Base-by-base conservation (phyloP, 2,888 invertebrate genomes). In the Physocephala rufipes region DNA sequence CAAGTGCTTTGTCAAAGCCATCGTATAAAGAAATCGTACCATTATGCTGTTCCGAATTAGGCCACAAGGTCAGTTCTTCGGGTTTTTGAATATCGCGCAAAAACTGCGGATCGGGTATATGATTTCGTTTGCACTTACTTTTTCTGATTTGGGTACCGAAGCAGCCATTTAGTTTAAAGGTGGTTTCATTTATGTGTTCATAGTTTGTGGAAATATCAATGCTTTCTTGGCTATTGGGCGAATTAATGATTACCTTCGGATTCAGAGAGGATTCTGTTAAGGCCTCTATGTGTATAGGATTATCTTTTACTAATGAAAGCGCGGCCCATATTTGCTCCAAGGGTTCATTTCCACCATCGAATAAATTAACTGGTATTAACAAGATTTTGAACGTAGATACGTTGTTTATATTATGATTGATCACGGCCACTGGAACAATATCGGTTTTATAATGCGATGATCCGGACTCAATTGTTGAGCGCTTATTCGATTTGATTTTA, bases 291-390 rank as follows among this genome's bases (percentile, higher is more conserved):
- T 81, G 78, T 1, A 53, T 49, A 1, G 79, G 74, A 64, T 81
- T 79, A 51, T 76, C 74, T 1, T 78, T 76, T 58, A 84, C 63
- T 47, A 80, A 53, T 43, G 80, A 78, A 26, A 84, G 73, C 1
- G 79, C 76, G 2, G 76, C 75, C 4, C 83, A 67, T 0, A 82
- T 78, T 15, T 78, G 76, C 70, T 75, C 74, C n/a, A 82, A 72
- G 0, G 71, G 62, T 0, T 78, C 75, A 7, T 76, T 75, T 67
- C 79, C 78, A 24, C 77, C 78, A 47, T 78, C 75, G 2, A 74
- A 72, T 36, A 82, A 55, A 58, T 80, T 78, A 3, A 82, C 30
- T 0, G 80, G 82, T 65, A 84, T 81, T 19, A 84, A 72, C 19
- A 84, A 76, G 26, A 83, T 78, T 65, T 80, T 83, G 19, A 78